Evolutionary conservation across 2,797 vertebrate species (phyloP).

Genomic region (Mionectes olivaceus): DNA sequence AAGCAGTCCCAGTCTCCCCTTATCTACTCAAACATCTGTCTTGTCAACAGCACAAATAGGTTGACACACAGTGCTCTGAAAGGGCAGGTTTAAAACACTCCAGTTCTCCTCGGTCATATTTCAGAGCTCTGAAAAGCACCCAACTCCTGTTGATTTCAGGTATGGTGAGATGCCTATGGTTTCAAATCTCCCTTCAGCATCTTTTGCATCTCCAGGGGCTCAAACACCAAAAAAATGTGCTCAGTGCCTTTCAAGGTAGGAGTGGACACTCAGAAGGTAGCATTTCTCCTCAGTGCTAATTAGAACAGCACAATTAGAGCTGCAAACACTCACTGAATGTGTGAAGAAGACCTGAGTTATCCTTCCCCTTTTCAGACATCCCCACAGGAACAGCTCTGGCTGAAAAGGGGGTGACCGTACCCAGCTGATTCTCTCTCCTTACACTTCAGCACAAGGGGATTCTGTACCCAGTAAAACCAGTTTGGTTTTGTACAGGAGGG

Average conservation of each 20-base stretch:
- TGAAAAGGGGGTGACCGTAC: background rate
- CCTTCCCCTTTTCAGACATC: background rate
- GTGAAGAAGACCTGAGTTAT: background rate
- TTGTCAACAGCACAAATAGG: background rate
- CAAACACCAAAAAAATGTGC: background rate
- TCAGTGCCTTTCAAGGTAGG: background rate
- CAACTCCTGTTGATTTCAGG: background rate
- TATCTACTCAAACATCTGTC: background rate
- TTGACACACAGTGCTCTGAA: background rate
- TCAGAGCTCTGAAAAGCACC: background rate
- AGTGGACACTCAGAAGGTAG: background rate
- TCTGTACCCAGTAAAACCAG: background rate
- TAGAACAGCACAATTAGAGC: background rate
- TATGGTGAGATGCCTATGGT: background rate
- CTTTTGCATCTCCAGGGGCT: background rate
- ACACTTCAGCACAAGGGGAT: background rate
- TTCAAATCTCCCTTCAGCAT: background rate
- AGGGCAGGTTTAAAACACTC: conserved; percentile 18
- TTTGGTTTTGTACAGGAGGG: background rate
- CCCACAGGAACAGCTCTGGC: background rate
- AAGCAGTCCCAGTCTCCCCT: background rate
- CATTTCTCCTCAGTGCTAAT: background rate
- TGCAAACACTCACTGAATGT: background rate
- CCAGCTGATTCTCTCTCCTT: background rate
- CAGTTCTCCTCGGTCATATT: background rate